Percentiles rank a stretch among this genome's conserved stretches.
Conservation (phyloP, 2,797 vertebrate species). For the Taeniopygia guttata region DNA sequence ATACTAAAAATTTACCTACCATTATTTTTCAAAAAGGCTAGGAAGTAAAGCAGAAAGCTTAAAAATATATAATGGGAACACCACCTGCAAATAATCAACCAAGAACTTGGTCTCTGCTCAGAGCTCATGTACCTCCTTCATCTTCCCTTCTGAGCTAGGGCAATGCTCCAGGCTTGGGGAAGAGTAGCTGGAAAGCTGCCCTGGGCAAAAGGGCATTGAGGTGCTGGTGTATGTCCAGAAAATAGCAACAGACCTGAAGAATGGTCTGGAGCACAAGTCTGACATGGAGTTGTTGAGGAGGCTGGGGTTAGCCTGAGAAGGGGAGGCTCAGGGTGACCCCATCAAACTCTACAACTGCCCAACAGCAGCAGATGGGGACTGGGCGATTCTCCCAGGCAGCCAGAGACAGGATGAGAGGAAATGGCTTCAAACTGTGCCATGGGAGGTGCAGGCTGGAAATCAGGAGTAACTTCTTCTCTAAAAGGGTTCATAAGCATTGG, state of each 20-base stretch:
- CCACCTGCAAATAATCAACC: background rate
- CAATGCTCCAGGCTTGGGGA: background rate
- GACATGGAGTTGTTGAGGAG: background rate
- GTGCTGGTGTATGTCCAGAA: background rate
- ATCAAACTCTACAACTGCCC: background rate
- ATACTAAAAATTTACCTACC: background rate
- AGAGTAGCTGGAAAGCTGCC: background rate
- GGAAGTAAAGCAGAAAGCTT: background rate
- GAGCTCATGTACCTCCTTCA: background rate
- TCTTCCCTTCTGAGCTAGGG: background rate
- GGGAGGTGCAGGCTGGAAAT: background rate
- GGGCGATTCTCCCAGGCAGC: background rate
- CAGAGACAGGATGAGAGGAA: rapidly evolving
- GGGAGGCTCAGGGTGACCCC: background rate
- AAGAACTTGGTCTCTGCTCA: background rate
- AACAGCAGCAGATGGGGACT: background rate
- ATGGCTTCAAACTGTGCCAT: background rate
- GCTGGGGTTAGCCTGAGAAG: background rate
- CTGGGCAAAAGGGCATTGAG: background rate
- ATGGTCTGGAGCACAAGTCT: background rate
- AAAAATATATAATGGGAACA: background rate
- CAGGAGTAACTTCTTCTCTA: background rate
- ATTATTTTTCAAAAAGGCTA: background rate
- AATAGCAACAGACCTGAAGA: background rate
- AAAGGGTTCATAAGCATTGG: background rate